phyloP scores from a whole-genome alignment of 2,888 invertebrate species.

The Caprella mutica region DNA sequence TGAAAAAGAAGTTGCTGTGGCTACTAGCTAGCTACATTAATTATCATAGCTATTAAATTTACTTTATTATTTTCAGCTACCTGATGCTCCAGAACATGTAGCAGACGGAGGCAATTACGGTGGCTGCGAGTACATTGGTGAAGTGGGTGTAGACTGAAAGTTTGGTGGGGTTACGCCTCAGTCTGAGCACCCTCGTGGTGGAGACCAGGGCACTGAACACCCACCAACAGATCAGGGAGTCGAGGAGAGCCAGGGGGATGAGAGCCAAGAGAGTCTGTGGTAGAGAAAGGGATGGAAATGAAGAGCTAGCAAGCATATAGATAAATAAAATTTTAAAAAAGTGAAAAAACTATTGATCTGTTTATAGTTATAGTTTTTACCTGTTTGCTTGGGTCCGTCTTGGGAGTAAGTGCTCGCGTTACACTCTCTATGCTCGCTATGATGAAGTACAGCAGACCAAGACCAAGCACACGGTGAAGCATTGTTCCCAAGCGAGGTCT shows the following conservation, averaged over 20 bases:
- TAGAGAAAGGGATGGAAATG: too few species aligned
- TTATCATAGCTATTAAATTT: too few species aligned
- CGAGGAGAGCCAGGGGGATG: slow-evolving; percentile 53
- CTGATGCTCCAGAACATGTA: slow-evolving; percentile 90
- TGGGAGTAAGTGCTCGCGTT: slow-evolving; percentile 55
- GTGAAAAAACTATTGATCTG: too few species aligned
- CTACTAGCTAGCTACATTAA: too few species aligned
- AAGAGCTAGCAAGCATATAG: too few species aligned
- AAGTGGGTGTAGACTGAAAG: slow-evolving; percentile 81
- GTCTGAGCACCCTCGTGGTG: slow-evolving; percentile 74
- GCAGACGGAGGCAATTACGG: slow-evolving; percentile 75
- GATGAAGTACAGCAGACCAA: slow-evolving; percentile 69
- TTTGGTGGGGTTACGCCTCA: slow-evolving; percentile 79
- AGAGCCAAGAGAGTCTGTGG: slow-evolving; percentile 16
- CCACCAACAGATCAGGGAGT: slow-evolving; percentile 75
- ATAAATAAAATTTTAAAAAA: too few species aligned
- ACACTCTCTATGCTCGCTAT: slow-evolving; percentile 77
- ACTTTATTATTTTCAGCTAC: too few species aligned
- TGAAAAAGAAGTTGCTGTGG: too few species aligned
- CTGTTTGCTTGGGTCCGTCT: slow-evolving; percentile 5
- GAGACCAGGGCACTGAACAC: slow-evolving; percentile 75
- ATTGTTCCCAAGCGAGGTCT: slow-evolving; percentile 79
- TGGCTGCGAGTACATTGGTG: slow-evolving; percentile 83
- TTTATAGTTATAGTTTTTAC: too few species aligned
- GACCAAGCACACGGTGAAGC: slow-evolving; percentile 72